Conservation (phyloP, 2,113 vertebrate genomes). For the Hemiprocne comata region DNA sequence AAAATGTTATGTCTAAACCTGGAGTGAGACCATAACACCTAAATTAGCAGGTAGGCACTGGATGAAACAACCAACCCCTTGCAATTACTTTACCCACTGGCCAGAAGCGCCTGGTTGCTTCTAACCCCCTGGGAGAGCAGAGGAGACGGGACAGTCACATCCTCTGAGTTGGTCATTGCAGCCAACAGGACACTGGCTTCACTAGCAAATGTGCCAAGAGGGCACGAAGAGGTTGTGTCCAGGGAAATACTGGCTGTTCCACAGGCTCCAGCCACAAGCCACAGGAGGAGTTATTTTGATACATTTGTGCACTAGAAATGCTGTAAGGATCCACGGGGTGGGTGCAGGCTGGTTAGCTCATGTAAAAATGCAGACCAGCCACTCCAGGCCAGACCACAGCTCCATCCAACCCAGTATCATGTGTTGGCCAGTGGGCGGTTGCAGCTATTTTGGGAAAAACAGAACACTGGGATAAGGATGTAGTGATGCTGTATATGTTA, state of each 20-base stretch:
- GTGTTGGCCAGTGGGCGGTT: neutral
- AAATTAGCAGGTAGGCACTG: conserved; percentile 4
- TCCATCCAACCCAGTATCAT: neutral
- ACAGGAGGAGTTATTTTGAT: neutral
- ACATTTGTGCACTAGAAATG: neutral
- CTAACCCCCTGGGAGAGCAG: neutral
- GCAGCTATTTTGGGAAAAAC: neutral
- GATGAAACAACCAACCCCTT: neutral
- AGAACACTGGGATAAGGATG: neutral
- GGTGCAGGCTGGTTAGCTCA: neutral
- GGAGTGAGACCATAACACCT: neutral
- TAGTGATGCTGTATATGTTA: neutral
- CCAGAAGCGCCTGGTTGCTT: neutral
- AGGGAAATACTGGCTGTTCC: neutral
- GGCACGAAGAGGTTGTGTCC: neutral
- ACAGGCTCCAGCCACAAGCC: neutral
- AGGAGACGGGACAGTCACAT: neutral
- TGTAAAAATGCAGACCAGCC: neutral
- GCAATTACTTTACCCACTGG: neutral
- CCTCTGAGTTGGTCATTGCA: fast-evolving
- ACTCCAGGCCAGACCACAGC: neutral
- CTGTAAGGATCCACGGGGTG: neutral
- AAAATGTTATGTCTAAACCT: neutral
- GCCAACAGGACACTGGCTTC: neutral
- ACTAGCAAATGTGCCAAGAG: neutral